These are phyloP conservation scores for Aspidiotus rigidus DNA, from an alignment of 2,888 invertebrate genomes.

Conservation along the genomic window DNA sequence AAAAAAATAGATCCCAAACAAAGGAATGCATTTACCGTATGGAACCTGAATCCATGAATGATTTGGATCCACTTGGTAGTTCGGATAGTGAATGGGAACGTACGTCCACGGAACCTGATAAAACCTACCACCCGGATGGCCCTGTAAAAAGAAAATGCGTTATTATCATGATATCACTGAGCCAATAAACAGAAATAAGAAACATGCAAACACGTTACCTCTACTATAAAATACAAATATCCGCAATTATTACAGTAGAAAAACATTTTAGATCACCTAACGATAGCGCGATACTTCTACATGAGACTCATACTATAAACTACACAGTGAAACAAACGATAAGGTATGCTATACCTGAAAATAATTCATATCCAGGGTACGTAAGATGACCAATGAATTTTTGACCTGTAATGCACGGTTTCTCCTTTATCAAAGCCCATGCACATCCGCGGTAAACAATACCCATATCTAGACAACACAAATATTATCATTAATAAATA, in stretches of 20 bases:
- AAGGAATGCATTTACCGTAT: slow-evolving; percentile 12
- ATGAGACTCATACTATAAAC: background rate
- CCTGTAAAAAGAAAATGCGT: slow-evolving; percentile 23
- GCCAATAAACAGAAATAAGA: background rate
- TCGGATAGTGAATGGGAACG: slow-evolving; percentile 22
- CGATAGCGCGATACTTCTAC: no score
- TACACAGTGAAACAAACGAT: no score
- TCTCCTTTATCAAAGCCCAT: slow-evolving; percentile 33
- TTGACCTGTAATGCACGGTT: slow-evolving; percentile 18
- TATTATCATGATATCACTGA: background rate
- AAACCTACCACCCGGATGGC: slow-evolving; percentile 23
- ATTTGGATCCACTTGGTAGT: slow-evolving; percentile 26
- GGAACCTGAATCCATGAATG: slow-evolving; percentile 16
- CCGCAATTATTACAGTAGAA: no score
- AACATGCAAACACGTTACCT: slow-evolving; percentile 16
- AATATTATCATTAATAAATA: background rate
- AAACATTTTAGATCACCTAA: background rate
- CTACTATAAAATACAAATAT: slow-evolving; percentile 9
- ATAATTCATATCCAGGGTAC: slow-evolving; percentile 26
- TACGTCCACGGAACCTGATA: slow-evolving; percentile 19
- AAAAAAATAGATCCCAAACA: background rate
- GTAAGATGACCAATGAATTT: slow-evolving; percentile 13
- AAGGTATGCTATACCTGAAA: slow-evolving; percentile 11
- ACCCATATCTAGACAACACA: slow-evolving; percentile 26
- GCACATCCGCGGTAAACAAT: slow-evolving; percentile 24